Percentiles rank a stretch among this genome's conserved stretches.
Conservation (phyloP, 2,797 vertebrate genomes). For the Champsocephalus gunnari region DNA sequence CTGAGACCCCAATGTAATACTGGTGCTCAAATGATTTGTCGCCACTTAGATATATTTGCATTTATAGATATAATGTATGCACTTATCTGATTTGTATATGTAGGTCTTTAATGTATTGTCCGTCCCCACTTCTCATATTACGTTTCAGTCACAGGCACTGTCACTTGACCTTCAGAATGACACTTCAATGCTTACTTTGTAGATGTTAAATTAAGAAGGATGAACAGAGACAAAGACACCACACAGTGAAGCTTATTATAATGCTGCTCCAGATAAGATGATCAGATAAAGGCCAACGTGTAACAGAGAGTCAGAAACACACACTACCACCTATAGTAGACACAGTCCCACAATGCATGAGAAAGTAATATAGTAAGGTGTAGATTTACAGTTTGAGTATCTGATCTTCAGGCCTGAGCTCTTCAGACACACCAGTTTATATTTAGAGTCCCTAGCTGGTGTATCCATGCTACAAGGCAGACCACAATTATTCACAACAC, state of each 20-base stretch:
- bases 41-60: constrained; percentile 42
- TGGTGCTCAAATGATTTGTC: constrained; percentile 66
- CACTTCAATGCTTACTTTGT: background rate
- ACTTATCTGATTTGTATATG: background rate
- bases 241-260: constrained; percentile 29
- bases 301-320: constrained; percentile 15
- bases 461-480: constrained; percentile 80
- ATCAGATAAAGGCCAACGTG: constrained; percentile 22
- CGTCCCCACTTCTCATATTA: background rate
- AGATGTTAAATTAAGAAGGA: background rate
- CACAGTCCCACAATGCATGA: constrained; percentile 58
- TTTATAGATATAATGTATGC: constrained; percentile 19
- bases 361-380: constrained; percentile 60
- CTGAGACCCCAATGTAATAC: constrained; percentile 62
- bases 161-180: background rate
- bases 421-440: constrained; percentile 77
- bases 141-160: no score
- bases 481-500: constrained; percentile 73
- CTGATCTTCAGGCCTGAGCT: constrained; percentile 71
- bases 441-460: constrained; percentile 79
- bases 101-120: background rate
- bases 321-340: constrained; percentile 11
- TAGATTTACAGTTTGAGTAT: constrained; percentile 69
- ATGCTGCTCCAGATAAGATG: constrained; percentile 21
- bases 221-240: background rate